phyloP scores from a whole-genome alignment of 2,113 vertebrate genomes.

The Corythaixoides concolor region DNA sequence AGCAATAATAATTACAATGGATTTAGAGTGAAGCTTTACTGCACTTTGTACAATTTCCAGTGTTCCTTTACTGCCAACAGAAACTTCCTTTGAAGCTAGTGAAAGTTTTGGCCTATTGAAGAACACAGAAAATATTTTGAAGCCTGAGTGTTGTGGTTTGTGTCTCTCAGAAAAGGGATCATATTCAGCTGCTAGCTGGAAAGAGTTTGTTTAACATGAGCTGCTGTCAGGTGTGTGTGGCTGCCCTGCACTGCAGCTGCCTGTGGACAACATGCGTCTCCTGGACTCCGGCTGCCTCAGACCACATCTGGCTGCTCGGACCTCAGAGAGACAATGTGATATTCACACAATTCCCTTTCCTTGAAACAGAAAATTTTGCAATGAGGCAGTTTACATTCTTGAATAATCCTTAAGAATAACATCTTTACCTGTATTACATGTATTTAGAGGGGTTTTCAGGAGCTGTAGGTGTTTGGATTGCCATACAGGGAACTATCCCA shows the following conservation, averaged over 20 bases:
- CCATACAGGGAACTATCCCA: neutral
- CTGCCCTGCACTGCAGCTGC: neutral
- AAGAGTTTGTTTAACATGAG: neutral
- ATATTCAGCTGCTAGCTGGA: neutral
- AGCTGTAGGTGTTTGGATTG: neutral
- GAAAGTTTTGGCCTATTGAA: neutral
- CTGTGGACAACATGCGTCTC: fast-evolving
- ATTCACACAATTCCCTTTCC: neutral
- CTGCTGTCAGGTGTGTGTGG: neutral
- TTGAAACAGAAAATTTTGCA: neutral
- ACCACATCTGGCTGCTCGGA: neutral
- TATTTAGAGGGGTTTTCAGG: neutral
- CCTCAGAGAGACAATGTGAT: neutral
- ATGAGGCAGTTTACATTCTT: neutral
- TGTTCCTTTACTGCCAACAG: neutral
- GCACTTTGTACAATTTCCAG: neutral
- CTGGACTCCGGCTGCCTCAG: neutral
- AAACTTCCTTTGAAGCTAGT: neutral
- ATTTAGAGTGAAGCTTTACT: neutral
- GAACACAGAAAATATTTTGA: neutral
- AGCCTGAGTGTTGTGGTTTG: neutral
- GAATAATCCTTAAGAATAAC: neutral
- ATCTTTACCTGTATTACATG: neutral
- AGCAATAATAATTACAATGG: neutral
- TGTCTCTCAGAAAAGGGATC: neutral